These are phyloP conservation scores for Vanessa atalanta DNA, from an alignment of 1,140 invertebrate genomes.

Conservation along the genomic window DNA sequence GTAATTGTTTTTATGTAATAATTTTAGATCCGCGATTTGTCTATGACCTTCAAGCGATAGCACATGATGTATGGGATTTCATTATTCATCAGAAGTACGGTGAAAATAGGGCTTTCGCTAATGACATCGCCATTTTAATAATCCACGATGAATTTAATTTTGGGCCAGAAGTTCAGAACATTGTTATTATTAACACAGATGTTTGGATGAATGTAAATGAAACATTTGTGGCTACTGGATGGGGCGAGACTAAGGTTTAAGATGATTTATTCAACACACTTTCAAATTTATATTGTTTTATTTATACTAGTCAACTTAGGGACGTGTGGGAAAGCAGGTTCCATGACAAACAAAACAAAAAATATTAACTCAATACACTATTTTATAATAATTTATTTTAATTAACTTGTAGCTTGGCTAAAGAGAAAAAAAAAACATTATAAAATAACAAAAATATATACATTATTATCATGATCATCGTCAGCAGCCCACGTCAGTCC, in stretches of 20 bases:
- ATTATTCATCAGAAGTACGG: constrained; percentile 48
- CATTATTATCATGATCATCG: no score
- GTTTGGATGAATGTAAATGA: constrained; percentile 48
- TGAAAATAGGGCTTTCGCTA: constrained; percentile 35
- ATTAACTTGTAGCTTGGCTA: no score
- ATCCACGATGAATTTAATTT: constrained; percentile 46
- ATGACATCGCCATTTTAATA: constrained; percentile 54
- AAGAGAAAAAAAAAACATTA: no score
- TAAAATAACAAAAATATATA: no score
- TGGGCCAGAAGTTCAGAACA: constrained; percentile 41
- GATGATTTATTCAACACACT: constrained; percentile 6
- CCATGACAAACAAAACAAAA: no score
- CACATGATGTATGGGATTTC: constrained; percentile 50
- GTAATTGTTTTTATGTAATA: not conserved
- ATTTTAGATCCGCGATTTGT: constrained; percentile 49
- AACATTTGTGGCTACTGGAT: constrained; percentile 47
- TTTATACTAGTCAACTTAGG: not conserved
- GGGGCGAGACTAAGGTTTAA: constrained; percentile 48
- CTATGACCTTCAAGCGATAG: constrained; percentile 34
- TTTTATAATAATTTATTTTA: no score
- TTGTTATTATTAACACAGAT: constrained; percentile 34
- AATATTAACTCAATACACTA: no score
- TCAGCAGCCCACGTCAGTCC: no score
- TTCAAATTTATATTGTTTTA: not conserved
- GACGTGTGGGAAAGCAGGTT: no score